Evolutionary conservation across 2,888 invertebrate genomes (phyloP), one percentile per base, ranked within the genome.

Genomic region (Candidula unifasciata): DNA sequence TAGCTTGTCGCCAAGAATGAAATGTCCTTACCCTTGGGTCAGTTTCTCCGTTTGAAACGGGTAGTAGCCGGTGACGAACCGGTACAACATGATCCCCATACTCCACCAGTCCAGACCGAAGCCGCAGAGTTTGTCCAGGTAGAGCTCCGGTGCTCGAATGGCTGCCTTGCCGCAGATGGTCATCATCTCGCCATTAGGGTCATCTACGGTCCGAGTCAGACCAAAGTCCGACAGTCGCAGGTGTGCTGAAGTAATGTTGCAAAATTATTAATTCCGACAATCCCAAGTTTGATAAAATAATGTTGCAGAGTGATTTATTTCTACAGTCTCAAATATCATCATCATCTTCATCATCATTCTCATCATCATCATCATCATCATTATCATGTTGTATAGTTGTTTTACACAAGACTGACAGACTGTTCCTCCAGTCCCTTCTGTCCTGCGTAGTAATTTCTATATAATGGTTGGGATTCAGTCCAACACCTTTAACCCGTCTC

Each of bases 101-200:
- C 80, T 80, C 84, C 84, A 84, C 84, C 84, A 84, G 64, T 84
- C 84, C 21, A 84, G 6, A 16, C 66, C 66, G 33, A 80, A 80
- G 0, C 74, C 30, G 68, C 84, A 84, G 8, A 35, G 52, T 27
- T 66, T 80, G 74, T 80, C 84, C 10, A 66, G 37, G 54, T 84
- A 80, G 24, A 84, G 13, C 33, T 84, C 84, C 0, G 84, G 84
- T 1, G 84, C 84, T 21, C 71, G 66, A 24, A 73, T 73, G 18
- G 60, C 27, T 16, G 80, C 60, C 18, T 64, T 74, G 2, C 84
- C 84, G 35, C 80, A 84, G 35, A 66, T 66, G 0, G 84, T 79
- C 74, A 84, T 64, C 44, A 64, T 21, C 35, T 80, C 68, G 0
- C 84, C 84, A 5, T 30, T 5, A 0, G 76, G 74, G 18, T 84